A percentile compares a stretch with the other conserved stretches of the same genome.
phyloP scores from a whole-genome alignment of 2,888 invertebrate species.

The Arctia plantaginis region DNA sequence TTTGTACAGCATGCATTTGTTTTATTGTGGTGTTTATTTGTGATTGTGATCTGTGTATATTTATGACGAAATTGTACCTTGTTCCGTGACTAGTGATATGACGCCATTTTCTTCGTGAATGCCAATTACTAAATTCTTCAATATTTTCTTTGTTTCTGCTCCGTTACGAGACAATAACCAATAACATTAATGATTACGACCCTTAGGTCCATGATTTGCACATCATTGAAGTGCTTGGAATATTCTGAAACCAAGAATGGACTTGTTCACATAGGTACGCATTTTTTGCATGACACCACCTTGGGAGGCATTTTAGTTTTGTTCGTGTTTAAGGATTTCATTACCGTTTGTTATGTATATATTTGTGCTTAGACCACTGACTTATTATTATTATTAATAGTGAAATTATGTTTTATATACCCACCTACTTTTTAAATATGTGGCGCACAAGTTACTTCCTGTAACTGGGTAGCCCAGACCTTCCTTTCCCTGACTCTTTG shows the following conservation, averaged over 20 bases:
- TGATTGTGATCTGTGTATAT: constrained; percentile 73
- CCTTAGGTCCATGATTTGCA: constrained; percentile 49
- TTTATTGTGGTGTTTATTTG: constrained; percentile 69
- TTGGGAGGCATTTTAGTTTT: constrained; percentile 70
- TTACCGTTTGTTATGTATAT: constrained; percentile 11
- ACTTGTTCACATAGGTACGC: constrained; percentile 65
- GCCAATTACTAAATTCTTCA: constrained; percentile 84
- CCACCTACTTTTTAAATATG: constrained; percentile 32
- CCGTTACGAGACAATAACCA: constrained; percentile 41
- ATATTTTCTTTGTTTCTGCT: constrained; percentile 76
- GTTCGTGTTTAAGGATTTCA: constrained; percentile 40
- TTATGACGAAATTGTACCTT: constrained; percentile 85
- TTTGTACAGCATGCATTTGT: constrained; percentile 68
- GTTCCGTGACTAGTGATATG: constrained; percentile 86
- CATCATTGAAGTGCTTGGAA: constrained; percentile 47
- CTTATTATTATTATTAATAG: constrained; percentile 21
- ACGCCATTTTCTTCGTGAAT: constrained; percentile 87
- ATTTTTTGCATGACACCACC: constrained; percentile 81
- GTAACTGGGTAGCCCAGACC: constrained; percentile 33
- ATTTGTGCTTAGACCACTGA: constrained; percentile 15
- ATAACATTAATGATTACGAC: constrained; percentile 45
- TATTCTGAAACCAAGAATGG: constrained; percentile 47
- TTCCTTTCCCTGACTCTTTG: constrained; percentile 18
- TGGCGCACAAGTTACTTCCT: constrained; percentile 46
- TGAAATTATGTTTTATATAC: constrained; percentile 15